Base-by-base conservation (phyloP, 2,888 invertebrate species). In the Cryptocephalus moraei region DNA sequence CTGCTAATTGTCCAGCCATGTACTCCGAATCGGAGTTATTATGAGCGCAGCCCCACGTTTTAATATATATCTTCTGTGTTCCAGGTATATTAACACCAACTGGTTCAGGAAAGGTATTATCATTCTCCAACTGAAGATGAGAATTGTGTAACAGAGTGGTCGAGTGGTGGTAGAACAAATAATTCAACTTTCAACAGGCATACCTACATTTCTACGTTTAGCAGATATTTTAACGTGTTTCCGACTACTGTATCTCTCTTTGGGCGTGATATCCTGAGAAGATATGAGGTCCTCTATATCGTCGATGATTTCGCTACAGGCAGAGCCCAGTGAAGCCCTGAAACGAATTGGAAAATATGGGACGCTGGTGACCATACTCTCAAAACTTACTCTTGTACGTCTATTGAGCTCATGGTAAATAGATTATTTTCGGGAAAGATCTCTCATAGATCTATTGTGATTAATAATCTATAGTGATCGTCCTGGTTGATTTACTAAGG, bases 21-120 rank as follows among this genome's bases (percentile, higher is more conserved):
- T 99, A 99, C 74, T 99, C 97, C 1, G 92, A 89, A 69, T 99
- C 97, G 0, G 94, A 94, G 67, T 84, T 94, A 70, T 99, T 99
- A 73, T 99, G 97, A 0, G 95, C 88, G 69, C 96, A 97, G 4
- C 96, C 96, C 96, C 95, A 96, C 48, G 95, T 96, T 72, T 92
- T 92, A 1, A 95, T 79, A 61, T 82, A 92, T 41, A 93, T 79
- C 40, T 75, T 82, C 69, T 89, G 84, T 0, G 88, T 89, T 1
- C 92, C 90, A 64, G 75, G 74, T 59, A 79, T 72, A 49, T 70
- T 67, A 41, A 61, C 63, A 6, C 63, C 61, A 33, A 59, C 46
- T 9, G 60, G 54, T 12, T 50, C 50, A 11, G 55, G 52, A 41
- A 47, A n/a, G 42, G 22, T 22, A 6, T 22, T 22, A 22, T 22